Percentiles rank a stretch among this genome's conserved stretches.
These are phyloP conservation scores for Xestia sexstrigata DNA, from an alignment of 2,888 invertebrate species.

Conservation along the genomic window DNA sequence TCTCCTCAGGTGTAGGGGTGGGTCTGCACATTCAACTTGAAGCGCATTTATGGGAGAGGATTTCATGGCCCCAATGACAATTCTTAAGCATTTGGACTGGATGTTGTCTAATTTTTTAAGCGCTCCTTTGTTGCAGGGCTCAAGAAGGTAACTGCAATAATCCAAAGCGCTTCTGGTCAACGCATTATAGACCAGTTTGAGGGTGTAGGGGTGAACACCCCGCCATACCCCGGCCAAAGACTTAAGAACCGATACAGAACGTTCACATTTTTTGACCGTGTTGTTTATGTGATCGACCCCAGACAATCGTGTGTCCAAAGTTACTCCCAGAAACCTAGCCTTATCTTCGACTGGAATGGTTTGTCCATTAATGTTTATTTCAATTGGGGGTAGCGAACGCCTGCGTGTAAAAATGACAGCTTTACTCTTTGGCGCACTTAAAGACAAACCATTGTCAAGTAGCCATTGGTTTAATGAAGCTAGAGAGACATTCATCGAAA, in stretches of 20 bases:
- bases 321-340: constrained; percentile 1
- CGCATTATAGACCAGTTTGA: background rate
- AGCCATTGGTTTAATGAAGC: too few species aligned
- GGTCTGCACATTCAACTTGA: too few species aligned
- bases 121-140: constrained; percentile 1
- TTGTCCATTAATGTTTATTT: background rate
- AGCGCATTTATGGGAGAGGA: too few species aligned
- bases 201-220: background rate
- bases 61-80: too few species aligned
- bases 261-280: constrained; percentile 15
- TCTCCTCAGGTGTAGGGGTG: too few species aligned
- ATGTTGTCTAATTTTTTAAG: too few species aligned
- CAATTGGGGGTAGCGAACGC: background rate
- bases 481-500: too few species aligned
- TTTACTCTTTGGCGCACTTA: too few species aligned
- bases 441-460: too few species aligned
- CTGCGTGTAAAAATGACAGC: background rate
- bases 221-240: background rate
- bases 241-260: constrained; percentile 1
- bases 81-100: too few species aligned
- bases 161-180: background rate
- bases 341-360: background rate
- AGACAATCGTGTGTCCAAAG: background rate
- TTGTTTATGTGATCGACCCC: too few species aligned
- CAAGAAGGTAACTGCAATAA: background rate